Percentiles rank a stretch among this genome's conserved stretches.
phyloP scores from a whole-genome alignment of 2,888 invertebrate genomes.

The Pollenia angustigena region DNA sequence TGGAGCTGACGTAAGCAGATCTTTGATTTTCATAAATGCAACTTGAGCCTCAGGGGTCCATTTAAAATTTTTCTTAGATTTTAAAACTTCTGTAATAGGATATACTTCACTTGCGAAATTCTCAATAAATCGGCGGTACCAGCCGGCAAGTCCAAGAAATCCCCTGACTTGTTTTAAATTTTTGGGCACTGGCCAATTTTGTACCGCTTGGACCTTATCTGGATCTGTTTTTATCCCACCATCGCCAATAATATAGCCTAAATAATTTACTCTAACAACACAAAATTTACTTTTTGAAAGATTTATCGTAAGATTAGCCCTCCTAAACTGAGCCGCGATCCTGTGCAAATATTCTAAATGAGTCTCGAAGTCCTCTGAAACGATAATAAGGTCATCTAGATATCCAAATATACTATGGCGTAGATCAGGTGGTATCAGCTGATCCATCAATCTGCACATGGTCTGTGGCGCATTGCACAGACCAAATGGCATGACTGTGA shows the following conservation, averaged over 20 bases:
- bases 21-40: slow-evolving; percentile 43
- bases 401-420: background rate
- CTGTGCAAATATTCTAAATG: background rate
- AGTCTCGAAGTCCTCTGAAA: slow-evolving; percentile 13
- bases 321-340: slow-evolving; percentile 38
- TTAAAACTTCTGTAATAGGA: slow-evolving; percentile 55
- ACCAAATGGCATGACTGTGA: slow-evolving; percentile 17
- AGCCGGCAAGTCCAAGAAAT: slow-evolving; percentile 73
- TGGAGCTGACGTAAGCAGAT: slow-evolving; percentile 38
- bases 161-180: slow-evolving; percentile 55
- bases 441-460: slow-evolving; percentile 17
- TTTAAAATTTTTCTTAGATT: slow-evolving; percentile 45
- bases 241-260: slow-evolving; percentile 27
- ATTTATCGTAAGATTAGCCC: slow-evolving; percentile 32
- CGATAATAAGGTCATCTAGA: slow-evolving; percentile 1
- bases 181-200: slow-evolving; percentile 6
- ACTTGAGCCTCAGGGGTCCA: slow-evolving; percentile 49
- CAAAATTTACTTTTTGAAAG: slow-evolving; percentile 34
- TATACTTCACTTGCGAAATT: slow-evolving; percentile 54
- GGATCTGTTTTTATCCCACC: slow-evolving; percentile 25
- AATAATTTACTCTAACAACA: slow-evolving; percentile 26
- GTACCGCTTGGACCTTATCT: slow-evolving; percentile 14
- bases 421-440: slow-evolving; percentile 8
- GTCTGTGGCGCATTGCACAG: background rate
- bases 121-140: slow-evolving; percentile 71